Evolutionary conservation across 2,888 invertebrate genomes (phyloP).

Genomic region (Zaprionus lineosus): DNA sequence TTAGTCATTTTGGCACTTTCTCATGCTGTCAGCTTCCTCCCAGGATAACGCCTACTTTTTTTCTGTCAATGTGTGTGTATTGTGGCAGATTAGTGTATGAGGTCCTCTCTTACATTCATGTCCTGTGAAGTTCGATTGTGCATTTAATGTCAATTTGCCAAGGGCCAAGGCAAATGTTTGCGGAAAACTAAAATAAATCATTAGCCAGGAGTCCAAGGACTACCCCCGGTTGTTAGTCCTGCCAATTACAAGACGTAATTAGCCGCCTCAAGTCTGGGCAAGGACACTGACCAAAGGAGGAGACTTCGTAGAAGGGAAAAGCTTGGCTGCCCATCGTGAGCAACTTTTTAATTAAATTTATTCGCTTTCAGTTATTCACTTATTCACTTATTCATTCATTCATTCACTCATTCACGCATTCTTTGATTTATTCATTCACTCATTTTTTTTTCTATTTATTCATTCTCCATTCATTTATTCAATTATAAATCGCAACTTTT

Average conservation of each 20-base stretch:
- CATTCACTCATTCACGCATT: too few species aligned
- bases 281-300: too few species aligned
- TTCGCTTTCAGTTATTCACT: too few species aligned
- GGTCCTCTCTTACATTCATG: conserved; percentile 22
- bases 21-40: conserved; percentile 72
- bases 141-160: conserved; percentile 70
- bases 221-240: background rate
- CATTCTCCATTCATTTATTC: too few species aligned
- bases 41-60: conserved; percentile 59
- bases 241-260: conserved; percentile 58
- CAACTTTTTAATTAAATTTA: too few species aligned
- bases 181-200: conserved; percentile 56
- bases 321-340: too few species aligned
- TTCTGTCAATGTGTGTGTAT: conserved; percentile 13
- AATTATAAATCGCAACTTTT: too few species aligned
- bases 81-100: conserved; percentile 64
- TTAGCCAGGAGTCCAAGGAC: conserved; percentile 16
- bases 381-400: too few species aligned
- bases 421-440: too few species aligned
- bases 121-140: conserved; percentile 56
- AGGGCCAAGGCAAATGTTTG: conserved; percentile 45
- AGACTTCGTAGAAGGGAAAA: too few species aligned
- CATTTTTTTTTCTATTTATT: too few species aligned
- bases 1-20: conserved; percentile 76
- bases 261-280: conserved; percentile 20